A percentile compares a stretch with the other conserved stretches of the same genome.
Conservation (phyloP, 2,888 invertebrate species). For the Ellobium chinense region DNA sequence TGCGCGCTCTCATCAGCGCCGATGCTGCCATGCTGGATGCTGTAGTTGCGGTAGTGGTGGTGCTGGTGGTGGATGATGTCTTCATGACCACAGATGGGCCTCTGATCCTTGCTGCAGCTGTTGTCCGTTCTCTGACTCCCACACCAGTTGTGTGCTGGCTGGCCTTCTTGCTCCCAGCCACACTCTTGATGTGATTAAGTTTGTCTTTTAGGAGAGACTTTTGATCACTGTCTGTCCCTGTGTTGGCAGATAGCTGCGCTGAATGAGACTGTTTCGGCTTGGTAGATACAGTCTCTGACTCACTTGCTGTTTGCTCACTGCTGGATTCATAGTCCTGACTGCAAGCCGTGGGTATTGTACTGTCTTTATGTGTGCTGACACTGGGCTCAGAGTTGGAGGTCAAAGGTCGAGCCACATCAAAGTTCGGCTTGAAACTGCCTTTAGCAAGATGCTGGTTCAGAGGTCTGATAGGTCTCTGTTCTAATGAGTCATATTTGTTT, state of each 20-base stretch:
- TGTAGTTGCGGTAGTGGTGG: conserved; percentile 17
- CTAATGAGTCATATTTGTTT: conserved; percentile 64
- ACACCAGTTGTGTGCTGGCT: conserved; percentile 30
- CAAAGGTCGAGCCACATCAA: conserved; percentile 62
- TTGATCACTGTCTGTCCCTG: background rate
- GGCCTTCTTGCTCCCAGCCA: conserved; percentile 45
- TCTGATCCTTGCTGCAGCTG: conserved; percentile 21
- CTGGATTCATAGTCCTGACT: conserved; percentile 70
- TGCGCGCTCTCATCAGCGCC: conserved; percentile 8
- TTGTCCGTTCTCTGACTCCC: conserved; percentile 6
- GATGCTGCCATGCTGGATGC: conserved; percentile 33
- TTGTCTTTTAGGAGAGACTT: conserved; percentile 35
- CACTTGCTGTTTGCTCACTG: conserved; percentile 57
- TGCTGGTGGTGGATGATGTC: background rate
- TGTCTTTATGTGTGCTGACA: conserved; percentile 59
- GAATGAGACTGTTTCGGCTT: background rate
- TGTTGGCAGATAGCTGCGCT: background rate
- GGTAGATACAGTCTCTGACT: conserved; percentile 41
- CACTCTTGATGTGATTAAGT: conserved; percentile 46
- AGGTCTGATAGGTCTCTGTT: conserved; percentile 68
- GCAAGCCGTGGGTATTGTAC: conserved; percentile 60
- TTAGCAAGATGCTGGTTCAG: conserved; percentile 63
- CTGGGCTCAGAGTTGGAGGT: conserved; percentile 64
- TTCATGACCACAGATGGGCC: background rate
- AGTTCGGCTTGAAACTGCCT: conserved; percentile 59